Base-by-base conservation (phyloP, 2,113 vertebrate genomes). In the Calypte anna region DNA sequence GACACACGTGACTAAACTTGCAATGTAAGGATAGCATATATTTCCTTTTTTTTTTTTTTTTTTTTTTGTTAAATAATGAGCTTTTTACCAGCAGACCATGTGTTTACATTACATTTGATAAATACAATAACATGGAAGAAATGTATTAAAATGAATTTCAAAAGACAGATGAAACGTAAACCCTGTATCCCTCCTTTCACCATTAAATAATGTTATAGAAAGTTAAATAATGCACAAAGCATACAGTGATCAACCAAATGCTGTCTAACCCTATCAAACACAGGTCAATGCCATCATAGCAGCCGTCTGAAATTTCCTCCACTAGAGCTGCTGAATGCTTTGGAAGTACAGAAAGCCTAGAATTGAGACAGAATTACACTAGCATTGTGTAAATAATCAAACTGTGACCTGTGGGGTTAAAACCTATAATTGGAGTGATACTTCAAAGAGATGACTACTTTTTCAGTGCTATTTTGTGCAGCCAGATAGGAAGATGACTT, bases 331-430 rank as follows among this genome's bases (percentile, higher is more conserved):
- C 94, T 62, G 96, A 98, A 75, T 75, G 95, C 98, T 98, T 98
- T 98, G 98, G 98, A 98, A 98, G 98, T 96, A 97, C 95, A 98
- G 98, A 98, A 98, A 98, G 98, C 97, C 96, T 98, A 94, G 98
- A 98, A 99, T 99, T 98, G 97, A 98, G 98, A 97, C 98, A 98
- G 98, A 99, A 99, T 99, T 99, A 99, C 98, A 98, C 97, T 97
- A 97, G 98, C 98, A 98, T 99, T 99, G 99, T 99, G 98, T 99
- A 99, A 99, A 99, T 99, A 99, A 99, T 99, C 98, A 99, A 98
- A 98, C 97, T 98, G 98, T 99, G 99, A 99, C 99, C 99, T 98
- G 94, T 98, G 97, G 98, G 99, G 99, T 99, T 99, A 99, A 99
- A 99, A 98, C 99, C 98, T 97, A 97, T 99, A 99, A 99, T 99